Percentiles rank a stretch among this genome's conserved stretches.
Conservation (phyloP, 2,888 invertebrate genomes). For the Tillus elongatus region DNA sequence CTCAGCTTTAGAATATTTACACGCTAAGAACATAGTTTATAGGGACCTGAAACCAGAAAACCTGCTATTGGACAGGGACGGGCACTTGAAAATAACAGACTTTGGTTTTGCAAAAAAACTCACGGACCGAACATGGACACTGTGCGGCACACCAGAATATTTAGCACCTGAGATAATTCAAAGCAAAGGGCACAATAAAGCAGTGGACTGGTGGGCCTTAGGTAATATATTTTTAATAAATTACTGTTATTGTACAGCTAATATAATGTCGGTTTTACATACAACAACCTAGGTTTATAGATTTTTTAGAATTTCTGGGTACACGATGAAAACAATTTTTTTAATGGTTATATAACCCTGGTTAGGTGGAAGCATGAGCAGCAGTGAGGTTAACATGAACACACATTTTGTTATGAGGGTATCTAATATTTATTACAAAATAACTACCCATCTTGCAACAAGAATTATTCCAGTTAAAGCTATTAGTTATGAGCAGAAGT, state of each 20-base stretch:
- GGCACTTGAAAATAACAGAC: constrained; percentile 95
- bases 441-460: no score
- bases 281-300: no score
- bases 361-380: no score
- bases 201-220: constrained; percentile 98
- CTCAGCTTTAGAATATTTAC: constrained; percentile 87
- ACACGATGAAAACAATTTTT: no score
- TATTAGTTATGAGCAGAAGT: no score
- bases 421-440: no score
- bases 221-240: constrained; percentile 56
- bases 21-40: constrained; percentile 80
- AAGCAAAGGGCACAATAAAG: constrained; percentile 95
- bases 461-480: no score
- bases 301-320: no score
- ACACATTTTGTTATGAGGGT: no score
- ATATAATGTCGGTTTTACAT: no score
- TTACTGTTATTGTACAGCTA: neutral
- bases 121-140: constrained; percentile 89
- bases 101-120: constrained; percentile 96
- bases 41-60: constrained; percentile 91
- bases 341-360: no score
- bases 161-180: constrained; percentile 95
- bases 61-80: constrained; percentile 80
- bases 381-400: no score
- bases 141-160: constrained; percentile 96